Evolutionary conservation across 37 sponge, comb jelly and placozoan genomes (phyloP), one percentile per base, ranked within the genome.

Genomic region (Ianthella basta): DNA sequence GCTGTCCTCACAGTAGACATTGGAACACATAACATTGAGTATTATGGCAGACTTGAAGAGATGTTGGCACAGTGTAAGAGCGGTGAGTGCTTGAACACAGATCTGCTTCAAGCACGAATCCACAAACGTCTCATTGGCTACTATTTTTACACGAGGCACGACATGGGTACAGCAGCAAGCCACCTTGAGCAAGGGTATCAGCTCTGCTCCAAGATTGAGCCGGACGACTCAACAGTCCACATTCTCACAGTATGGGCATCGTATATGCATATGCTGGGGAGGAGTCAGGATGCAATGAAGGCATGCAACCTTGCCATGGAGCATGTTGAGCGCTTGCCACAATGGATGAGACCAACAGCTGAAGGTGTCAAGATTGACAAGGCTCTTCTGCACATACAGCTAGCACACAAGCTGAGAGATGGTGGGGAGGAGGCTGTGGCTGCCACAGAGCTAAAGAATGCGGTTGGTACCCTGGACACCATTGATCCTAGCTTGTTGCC

Each of bases 351-450:
- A 30, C 70, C 70, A 32, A 30, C 34, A 35, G 70, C 34, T 69
- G 70, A 69, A 30, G 70, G 70, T 34, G 70, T 69, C 18, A 69
- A 69, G 70, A 69, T 69, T 18, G 70, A 69, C 70, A 69, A 69
- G 34, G 70, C 70, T 30, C 35, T 32, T 16, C 34, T 69, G 1
- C 70, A 69, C 6, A 33, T 69, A 32, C 70, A 69, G 18, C 29
- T 16, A 32, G 70, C 33, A 33, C 29, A 69, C 2, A 18, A 34
- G 70, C 34, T 34, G 18, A 30, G 34, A 30, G 70, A 30, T 30
- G 18, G 6, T 34, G 50, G 50, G 8, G 70, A 35, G 27, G 19
- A 1, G 1, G 10, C 70, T n/a, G 70, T 18, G 0, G 29, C 70
- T 30, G 6, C 29, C 34, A 69, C 10, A 35, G 70, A 69, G 27